Conservation (phyloP, 35 echinoderm and acorn worm genomes). For the Holothuria glaberrima region DNA sequence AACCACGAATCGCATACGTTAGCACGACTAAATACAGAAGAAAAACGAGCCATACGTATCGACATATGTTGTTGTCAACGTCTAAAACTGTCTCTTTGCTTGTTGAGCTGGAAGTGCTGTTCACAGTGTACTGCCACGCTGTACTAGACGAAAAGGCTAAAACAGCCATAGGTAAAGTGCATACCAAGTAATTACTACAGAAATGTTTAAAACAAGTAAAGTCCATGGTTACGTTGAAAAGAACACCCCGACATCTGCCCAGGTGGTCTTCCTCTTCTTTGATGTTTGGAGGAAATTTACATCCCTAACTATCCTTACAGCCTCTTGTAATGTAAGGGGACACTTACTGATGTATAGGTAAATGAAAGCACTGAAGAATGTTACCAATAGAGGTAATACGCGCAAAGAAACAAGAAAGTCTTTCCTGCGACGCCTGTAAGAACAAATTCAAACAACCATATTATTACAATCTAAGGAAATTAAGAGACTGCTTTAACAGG, state of each 20-base stretch:
- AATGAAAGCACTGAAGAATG: not conserved
- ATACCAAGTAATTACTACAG: not conserved
- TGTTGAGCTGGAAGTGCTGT: not conserved
- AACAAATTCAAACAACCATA: not conserved
- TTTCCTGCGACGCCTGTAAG: not conserved
- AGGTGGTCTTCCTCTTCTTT: not conserved
- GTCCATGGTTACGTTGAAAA: not conserved
- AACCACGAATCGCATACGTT: not conserved
- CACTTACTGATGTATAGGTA: conserved; percentile 21
- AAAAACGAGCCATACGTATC: not conserved
- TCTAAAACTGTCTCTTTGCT: not conserved
- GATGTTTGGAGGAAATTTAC: not conserved
- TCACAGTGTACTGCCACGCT: not conserved
- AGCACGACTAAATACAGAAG: not conserved
- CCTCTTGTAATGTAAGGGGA: not conserved
- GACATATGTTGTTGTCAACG: not conserved
- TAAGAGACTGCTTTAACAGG: no score
- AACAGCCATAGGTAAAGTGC: not conserved
- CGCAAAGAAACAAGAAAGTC: not conserved
- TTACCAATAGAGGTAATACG: not conserved
- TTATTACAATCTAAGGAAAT: no score
- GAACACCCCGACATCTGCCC: not conserved
- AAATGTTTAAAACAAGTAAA: not conserved
- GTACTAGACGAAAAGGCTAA: not conserved
- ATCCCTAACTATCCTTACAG: not conserved